These are phyloP conservation scores for Anarrhichthys ocellatus DNA, from an alignment of 2,113 vertebrate species.

Conservation along the genomic window DNA sequence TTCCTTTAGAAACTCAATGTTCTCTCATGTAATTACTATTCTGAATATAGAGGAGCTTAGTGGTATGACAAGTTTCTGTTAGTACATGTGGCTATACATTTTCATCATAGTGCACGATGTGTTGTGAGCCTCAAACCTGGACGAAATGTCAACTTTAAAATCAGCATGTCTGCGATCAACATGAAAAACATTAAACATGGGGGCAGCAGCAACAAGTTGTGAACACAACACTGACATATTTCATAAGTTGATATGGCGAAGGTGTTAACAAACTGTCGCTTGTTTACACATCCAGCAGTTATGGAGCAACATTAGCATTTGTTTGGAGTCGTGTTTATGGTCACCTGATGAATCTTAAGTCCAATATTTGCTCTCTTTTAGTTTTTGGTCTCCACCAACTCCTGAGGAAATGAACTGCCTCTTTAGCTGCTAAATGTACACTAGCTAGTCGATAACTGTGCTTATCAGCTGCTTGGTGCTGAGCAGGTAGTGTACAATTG, in stretches of 20 bases:
- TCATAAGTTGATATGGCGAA: neutral
- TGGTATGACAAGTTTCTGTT: constrained; percentile 19
- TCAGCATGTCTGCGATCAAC: neutral
- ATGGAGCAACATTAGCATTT: neutral
- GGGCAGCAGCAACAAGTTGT: neutral
- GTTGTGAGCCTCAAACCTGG: neutral
- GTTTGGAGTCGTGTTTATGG: neutral
- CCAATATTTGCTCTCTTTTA: neutral
- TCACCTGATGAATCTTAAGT: neutral
- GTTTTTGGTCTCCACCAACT: neutral
- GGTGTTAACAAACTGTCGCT: neutral
- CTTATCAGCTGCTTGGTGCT: neutral
- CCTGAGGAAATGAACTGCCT: neutral
- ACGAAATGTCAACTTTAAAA: neutral
- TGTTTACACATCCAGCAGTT: neutral
- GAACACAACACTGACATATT: neutral
- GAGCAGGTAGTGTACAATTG: neutral
- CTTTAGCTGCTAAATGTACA: neutral
- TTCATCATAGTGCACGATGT: neutral
- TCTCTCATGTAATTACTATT: constrained; percentile 50
- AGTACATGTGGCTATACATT: neutral
- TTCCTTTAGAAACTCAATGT: constrained; percentile 35
- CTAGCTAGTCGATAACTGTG: too few species aligned
- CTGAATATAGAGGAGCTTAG: neutral
- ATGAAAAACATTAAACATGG: neutral